Evolutionary conservation across 1,140 invertebrate genomes (phyloP).

Genomic region (Drosophila cardini): DNA sequence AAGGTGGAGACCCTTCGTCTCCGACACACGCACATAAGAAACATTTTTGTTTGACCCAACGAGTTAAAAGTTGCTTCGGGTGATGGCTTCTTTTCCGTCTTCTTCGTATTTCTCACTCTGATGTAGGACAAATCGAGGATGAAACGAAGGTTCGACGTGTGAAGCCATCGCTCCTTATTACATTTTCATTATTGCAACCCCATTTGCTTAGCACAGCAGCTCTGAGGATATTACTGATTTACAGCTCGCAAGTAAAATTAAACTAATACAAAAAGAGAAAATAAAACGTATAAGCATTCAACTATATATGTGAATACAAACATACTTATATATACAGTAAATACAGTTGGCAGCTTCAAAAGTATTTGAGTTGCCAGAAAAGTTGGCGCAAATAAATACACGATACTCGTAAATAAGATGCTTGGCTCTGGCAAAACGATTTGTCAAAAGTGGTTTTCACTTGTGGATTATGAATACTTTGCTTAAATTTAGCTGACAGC

Average conservation of each 20-base stretch:
- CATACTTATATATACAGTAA: too few relatives aligned
- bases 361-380: conserved; percentile 48
- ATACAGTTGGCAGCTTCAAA: conserved; percentile 47
- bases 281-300: conserved; percentile 3
- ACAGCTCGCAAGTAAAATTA: conserved; percentile 12
- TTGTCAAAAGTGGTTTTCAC: conserved; percentile 82
- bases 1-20: conserved; percentile 29
- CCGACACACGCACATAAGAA: conserved; percentile 59
- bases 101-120: neutral
- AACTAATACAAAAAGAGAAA: conserved; percentile 14
- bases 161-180: conserved; percentile 66
- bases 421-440: conserved; percentile 62
- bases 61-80: conserved; percentile 53
- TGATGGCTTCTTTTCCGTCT: neutral
- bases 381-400: conserved; percentile 33
- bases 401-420: conserved; percentile 49
- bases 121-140: neutral
- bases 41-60: conserved; percentile 76
- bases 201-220: conserved; percentile 44
- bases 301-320: too few relatives aligned
- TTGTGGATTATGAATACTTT: conserved; percentile 84
- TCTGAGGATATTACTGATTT: conserved; percentile 59
- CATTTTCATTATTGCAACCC: conserved; percentile 77
- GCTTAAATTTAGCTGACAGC: conserved; percentile 84
- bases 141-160: conserved; percentile 42